A percentile compares a stretch with the other conserved stretches of the same genome.
phyloP scores from a whole-genome alignment of 2,888 invertebrate species.

The Molanna angustata region DNA sequence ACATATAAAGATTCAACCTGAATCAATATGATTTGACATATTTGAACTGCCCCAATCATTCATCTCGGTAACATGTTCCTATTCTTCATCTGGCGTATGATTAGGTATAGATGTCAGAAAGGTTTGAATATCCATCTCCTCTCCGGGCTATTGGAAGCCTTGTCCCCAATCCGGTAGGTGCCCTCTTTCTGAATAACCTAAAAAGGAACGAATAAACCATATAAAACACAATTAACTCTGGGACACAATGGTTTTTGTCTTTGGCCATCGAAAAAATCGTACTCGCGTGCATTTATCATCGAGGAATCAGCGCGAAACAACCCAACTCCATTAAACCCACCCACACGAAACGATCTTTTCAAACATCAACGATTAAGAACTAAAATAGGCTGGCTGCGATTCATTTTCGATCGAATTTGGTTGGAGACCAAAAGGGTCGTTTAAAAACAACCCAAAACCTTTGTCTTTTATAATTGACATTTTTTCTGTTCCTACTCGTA shows the following conservation, averaged over 20 bases:
- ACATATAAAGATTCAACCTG: no score
- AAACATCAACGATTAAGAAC: neutral
- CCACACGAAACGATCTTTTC: neutral
- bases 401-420: slow-evolving; percentile 3
- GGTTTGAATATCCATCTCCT: slow-evolving; percentile 16
- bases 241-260: slow-evolving; percentile 29
- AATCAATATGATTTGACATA: slow-evolving; percentile 21
- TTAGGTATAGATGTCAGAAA: slow-evolving; percentile 14
- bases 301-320: neutral
- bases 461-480: slow-evolving; percentile 34
- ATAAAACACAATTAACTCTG: slow-evolving; percentile 27
- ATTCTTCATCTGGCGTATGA: slow-evolving; percentile 4
- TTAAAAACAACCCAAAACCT: slow-evolving; percentile 32
- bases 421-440: slow-evolving; percentile 16
- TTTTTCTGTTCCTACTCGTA: slow-evolving; percentile 32
- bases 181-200: slow-evolving; percentile 19
- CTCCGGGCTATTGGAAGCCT: neutral
- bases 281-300: slow-evolving; percentile 27
- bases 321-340: neutral
- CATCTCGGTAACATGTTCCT: slow-evolving; percentile 8
- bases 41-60: slow-evolving; percentile 20
- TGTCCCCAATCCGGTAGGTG: slow-evolving; percentile 24
- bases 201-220: slow-evolving; percentile 21
- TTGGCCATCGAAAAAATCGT: slow-evolving; percentile 23
- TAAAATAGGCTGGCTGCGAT: neutral